phyloP scores from a whole-genome alignment of 2,888 invertebrate species.

The Iselma pallidipennis region DNA sequence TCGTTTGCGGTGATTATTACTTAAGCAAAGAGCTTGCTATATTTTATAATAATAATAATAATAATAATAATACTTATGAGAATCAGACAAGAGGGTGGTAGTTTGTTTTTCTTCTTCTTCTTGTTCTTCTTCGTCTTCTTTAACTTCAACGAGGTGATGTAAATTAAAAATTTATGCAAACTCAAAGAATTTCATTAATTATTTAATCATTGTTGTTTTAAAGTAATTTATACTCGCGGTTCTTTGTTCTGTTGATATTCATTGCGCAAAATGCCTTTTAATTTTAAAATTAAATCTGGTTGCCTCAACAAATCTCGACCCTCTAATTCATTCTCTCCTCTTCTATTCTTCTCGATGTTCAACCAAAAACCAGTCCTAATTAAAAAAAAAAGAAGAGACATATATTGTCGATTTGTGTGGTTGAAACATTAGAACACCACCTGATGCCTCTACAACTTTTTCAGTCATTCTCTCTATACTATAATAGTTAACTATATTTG shows the following conservation, averaged over 20 bases:
- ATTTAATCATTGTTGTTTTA: constrained; percentile 52
- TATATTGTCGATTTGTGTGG: too few species aligned
- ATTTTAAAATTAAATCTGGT: constrained; percentile 37
- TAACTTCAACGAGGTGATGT: constrained; percentile 43
- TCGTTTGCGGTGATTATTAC: constrained; percentile 47
- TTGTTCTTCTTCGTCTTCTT: too few species aligned
- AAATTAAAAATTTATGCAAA: constrained; percentile 51
- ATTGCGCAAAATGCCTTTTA: constrained; percentile 43
- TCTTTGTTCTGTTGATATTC: constrained; percentile 44
- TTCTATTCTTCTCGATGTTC: not conserved
- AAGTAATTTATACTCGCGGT: constrained; percentile 43
- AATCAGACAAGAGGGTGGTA: too few species aligned
- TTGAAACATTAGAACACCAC: not conserved
- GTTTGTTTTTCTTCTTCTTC: too few species aligned
- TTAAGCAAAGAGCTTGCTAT: constrained; percentile 34
- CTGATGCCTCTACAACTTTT: not conserved
- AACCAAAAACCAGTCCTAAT: not conserved
- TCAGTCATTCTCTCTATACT: not conserved
- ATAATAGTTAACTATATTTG: too few species aligned
- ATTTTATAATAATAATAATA: too few species aligned
- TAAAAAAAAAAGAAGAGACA: too few species aligned
- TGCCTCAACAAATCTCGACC: not conserved
- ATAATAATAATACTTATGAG: too few species aligned
- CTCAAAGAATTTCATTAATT: constrained; percentile 54
- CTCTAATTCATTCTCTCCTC: not conserved